These are phyloP conservation scores for Apteryx owenii DNA, from an alignment of 2,113 vertebrate genomes.

Conservation along the genomic window DNA sequence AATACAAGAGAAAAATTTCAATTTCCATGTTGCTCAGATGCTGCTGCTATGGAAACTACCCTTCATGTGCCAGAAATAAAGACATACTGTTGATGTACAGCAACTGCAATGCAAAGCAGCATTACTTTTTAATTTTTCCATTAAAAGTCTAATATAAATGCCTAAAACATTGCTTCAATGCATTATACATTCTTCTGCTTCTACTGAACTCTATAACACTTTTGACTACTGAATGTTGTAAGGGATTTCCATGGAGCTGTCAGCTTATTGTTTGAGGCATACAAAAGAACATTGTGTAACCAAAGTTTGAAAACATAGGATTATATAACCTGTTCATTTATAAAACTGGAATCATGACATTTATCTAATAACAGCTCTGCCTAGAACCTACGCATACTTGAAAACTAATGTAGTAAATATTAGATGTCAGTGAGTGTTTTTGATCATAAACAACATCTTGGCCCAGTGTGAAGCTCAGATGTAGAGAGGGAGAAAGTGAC, in stretches of 20 bases:
- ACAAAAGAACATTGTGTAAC: constrained; percentile 57
- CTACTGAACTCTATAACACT: constrained; percentile 20
- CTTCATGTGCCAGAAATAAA: constrained; percentile 70
- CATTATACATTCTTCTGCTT: constrained; percentile 62
- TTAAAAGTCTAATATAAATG: constrained; percentile 70
- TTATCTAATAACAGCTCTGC: constrained; percentile 26
- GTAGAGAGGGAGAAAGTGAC: neutral
- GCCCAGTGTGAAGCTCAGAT: neutral
- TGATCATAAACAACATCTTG: neutral
- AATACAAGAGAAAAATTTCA: constrained; percentile 28
- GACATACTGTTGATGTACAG: constrained; percentile 60
- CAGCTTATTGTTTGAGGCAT: constrained; percentile 50
- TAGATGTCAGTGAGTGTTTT: neutral
- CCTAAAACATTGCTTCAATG: constrained; percentile 55
- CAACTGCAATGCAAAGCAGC: constrained; percentile 66
- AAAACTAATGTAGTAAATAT: neutral
- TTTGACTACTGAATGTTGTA: constrained; percentile 19
- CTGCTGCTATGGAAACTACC: constrained; percentile 73
- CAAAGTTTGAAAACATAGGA: constrained; percentile 13
- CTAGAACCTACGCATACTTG: neutral
- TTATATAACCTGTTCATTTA: constrained; percentile 31
- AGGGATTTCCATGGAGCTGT: constrained; percentile 38
- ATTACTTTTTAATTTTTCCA: constrained; percentile 73
- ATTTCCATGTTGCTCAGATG: constrained; percentile 50
- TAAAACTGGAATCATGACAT: constrained; percentile 45